A percentile compares a stretch with the other conserved stretches of the same genome.
These are phyloP conservation scores for Bothrops jararaca DNA, from an alignment of 2,113 vertebrate genomes.

Conservation along the genomic window DNA sequence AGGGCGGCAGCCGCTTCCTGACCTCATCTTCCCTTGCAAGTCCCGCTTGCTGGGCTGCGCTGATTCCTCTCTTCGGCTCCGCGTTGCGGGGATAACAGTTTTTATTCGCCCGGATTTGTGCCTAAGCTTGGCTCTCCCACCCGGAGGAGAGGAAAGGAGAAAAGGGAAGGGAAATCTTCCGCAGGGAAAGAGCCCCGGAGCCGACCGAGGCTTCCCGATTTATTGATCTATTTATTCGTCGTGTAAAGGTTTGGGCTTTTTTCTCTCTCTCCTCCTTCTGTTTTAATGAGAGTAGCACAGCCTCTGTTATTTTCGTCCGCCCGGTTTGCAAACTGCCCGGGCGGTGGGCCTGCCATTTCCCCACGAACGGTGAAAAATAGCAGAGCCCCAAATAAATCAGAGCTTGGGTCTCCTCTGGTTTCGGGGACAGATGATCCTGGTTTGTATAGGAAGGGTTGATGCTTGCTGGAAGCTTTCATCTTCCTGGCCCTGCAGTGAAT, in stretches of 20 bases:
- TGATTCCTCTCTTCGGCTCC: not conserved
- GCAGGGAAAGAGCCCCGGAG: not conserved
- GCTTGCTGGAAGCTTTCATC: not conserved
- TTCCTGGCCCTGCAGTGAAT: not conserved
- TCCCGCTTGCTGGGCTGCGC: not conserved
- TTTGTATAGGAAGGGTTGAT: not conserved
- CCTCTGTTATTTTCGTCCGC: not conserved
- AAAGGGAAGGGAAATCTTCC: not conserved
- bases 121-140: not conserved
- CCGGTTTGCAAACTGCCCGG: not conserved
- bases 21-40: too few relatives aligned
- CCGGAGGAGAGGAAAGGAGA: not conserved
- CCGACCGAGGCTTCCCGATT: not conserved
- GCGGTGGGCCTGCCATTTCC: not conserved
- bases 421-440: not conserved
- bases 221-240: not conserved
- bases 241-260: not conserved
- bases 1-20: conserved; percentile 1
- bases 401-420: not conserved
- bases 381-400: not conserved
- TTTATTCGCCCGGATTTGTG: not conserved
- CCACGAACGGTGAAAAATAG: not conserved
- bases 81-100: not conserved
- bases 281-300: not conserved
- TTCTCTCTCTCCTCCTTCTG: fast-evolving